Conservation (phyloP, 2,888 invertebrate species). For the Melieria omissa region DNA sequence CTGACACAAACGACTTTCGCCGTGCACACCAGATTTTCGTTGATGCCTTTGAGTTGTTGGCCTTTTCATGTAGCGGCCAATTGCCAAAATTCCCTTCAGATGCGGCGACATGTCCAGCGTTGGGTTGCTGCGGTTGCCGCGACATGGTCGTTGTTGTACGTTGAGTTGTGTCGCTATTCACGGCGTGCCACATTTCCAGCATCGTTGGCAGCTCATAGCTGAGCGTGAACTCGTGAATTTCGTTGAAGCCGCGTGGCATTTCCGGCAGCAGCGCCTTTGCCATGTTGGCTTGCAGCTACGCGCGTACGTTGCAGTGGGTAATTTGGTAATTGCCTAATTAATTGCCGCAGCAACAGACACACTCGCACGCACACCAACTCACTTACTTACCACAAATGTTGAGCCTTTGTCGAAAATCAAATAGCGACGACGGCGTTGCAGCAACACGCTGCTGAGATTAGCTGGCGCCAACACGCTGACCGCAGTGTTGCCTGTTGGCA, state of each 20-base stretch:
- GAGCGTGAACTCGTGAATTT: constrained; percentile 53
- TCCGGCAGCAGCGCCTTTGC: constrained; percentile 55
- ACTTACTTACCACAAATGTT: constrained; percentile 50
- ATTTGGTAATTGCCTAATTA: constrained; percentile 1
- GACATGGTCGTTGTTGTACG: background rate
- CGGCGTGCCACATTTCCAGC: constrained; percentile 34
- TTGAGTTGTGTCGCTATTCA: background rate
- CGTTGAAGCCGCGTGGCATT: constrained; percentile 55
- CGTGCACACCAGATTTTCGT: background rate
- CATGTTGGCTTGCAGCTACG: constrained; percentile 48
- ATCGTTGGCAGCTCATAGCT: constrained; percentile 57
- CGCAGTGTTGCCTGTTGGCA: constrained; percentile 33
- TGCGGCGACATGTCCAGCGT: no score
- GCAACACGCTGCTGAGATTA: constrained; percentile 11
- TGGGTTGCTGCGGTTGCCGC: constrained; percentile 9
- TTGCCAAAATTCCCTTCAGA: no score
- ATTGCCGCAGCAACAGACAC: background rate
- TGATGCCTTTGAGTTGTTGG: constrained; percentile 16
- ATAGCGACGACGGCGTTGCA: constrained; percentile 54
- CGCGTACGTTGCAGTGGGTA: background rate
- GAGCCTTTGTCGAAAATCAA: constrained; percentile 60
- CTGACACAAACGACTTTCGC: background rate
- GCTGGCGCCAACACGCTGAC: constrained; percentile 25
- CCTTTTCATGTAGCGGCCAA: constrained; percentile 1
- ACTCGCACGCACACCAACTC: background rate